phyloP scores from a whole-genome alignment of 2,888 invertebrate species.

The Amphipoea lucens region DNA sequence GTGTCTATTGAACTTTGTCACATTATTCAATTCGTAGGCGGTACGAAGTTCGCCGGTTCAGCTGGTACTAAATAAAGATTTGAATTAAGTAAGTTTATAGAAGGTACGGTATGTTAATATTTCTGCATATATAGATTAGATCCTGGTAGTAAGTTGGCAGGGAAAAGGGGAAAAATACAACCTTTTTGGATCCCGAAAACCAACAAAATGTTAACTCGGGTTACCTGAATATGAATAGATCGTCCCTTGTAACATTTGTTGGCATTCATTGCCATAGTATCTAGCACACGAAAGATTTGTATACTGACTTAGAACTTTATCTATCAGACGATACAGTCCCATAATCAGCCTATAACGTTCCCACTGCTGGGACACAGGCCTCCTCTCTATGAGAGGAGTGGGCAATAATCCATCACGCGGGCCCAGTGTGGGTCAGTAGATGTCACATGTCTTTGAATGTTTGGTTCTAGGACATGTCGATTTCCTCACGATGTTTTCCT shows the following conservation, averaged over 20 bases:
- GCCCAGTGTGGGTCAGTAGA: too few relatives aligned
- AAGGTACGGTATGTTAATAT: conserved; percentile 17
- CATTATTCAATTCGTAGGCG: too few relatives aligned
- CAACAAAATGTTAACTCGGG: conserved; percentile 35
- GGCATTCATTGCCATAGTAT: conserved; percentile 21
- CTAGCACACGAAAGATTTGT: background rate
- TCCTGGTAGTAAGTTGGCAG: background rate
- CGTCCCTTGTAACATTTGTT: conserved; percentile 17
- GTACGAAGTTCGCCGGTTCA: too few relatives aligned
- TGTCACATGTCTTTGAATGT: too few relatives aligned
- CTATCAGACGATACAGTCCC: background rate
- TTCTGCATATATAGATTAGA: conserved; percentile 1
- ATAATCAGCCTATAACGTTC: too few relatives aligned
- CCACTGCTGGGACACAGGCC: too few relatives aligned
- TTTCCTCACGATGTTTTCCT: too few relatives aligned
- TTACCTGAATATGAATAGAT: conserved; percentile 42
- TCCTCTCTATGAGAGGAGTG: too few relatives aligned
- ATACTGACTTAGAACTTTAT: background rate
- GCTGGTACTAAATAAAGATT: background rate
- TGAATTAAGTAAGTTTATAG: background rate
- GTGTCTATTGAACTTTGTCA: too few relatives aligned
- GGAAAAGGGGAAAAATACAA: conserved; percentile 13
- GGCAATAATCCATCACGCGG: too few relatives aligned
- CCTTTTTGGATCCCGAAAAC: conserved; percentile 22
- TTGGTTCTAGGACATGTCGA: too few relatives aligned